Conservation (phyloP, 2,888 invertebrate species). For the Dryobota labecula region DNA sequence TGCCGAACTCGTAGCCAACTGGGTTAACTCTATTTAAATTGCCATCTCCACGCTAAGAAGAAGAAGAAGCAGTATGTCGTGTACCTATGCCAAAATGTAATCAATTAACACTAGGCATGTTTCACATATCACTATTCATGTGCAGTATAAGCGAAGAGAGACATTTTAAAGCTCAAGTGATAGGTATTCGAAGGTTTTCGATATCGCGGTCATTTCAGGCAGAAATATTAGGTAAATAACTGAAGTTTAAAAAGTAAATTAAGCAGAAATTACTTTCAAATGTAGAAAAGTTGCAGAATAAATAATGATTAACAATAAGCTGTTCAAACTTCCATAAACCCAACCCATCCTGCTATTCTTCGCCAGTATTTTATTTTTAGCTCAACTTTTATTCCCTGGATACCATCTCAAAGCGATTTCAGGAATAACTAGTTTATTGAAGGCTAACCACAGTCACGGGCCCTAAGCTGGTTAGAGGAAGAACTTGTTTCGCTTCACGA, state of each 20-base stretch:
- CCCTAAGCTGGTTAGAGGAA: neutral
- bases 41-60: neutral
- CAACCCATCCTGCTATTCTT: neutral
- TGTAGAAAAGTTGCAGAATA: neutral
- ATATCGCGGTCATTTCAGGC: neutral
- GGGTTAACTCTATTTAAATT: neutral
- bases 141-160: neutral
- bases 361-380: neutral
- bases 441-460: neutral
- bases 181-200: neutral
- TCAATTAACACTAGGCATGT: neutral
- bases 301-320: neutral
- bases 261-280: neutral
- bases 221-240: neutral
- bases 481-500: slow-evolving; percentile 10
- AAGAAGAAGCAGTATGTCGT: neutral
- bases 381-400: neutral
- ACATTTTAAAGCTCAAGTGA: neutral
- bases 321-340: neutral
- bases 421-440: slow-evolving; percentile 9
- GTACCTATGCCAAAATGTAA: neutral
- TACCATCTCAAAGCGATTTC: neutral
- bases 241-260: neutral
- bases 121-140: neutral
- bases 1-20: neutral